Conservation (phyloP, 2,113 vertebrate genomes). For the Entosphenus tridentatus region DNA sequence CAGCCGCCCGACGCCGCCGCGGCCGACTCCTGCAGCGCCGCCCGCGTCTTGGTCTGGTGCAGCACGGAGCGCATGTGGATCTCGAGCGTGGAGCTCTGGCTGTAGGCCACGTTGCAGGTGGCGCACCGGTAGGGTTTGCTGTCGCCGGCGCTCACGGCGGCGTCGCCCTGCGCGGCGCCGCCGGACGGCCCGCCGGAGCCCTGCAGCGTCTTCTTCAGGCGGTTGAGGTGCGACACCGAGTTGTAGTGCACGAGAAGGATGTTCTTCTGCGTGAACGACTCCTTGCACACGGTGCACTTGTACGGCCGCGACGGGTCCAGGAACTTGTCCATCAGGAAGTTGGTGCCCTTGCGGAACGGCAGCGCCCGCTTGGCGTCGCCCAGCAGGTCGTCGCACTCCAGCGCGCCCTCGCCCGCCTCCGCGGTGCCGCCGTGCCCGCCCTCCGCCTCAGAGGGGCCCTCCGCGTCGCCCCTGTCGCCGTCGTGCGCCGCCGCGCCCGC, state of each 20-base stretch:
- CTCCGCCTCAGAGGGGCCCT: conserved; percentile 55
- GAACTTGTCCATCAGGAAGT: conserved; percentile 99
- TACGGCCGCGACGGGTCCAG: conserved; percentile 93
- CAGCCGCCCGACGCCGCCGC: conserved; percentile 18
- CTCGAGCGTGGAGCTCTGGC: conserved; percentile 97
- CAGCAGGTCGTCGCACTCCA: conserved; percentile 48
- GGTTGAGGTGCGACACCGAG: conserved; percentile 93
- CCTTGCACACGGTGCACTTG: conserved; percentile 98
- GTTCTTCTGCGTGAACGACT: conserved; percentile 99
- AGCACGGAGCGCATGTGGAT: conserved; percentile 99
- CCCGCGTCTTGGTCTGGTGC: conserved; percentile 96
- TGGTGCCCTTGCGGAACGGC: conserved; percentile 96
- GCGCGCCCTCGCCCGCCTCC: conserved; percentile 78
- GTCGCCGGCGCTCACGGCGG: conserved; percentile 65
- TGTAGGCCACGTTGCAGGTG: conserved; percentile 94
- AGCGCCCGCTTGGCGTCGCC: conserved; percentile 94
- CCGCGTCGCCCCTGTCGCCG: conserved; percentile 66
- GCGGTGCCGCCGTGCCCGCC: conserved; percentile 83
- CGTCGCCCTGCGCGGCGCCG: conserved; percentile 55
- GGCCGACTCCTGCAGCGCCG: conserved; percentile 70
- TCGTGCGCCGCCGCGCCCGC: conserved; percentile 55
- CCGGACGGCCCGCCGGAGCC: conserved; percentile 49
- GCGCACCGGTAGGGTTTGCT: conserved; percentile 98
- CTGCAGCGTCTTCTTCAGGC: conserved; percentile 93
- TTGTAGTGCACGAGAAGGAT: conserved; percentile 98